Conservation (phyloP, 2,888 invertebrate genomes). For the Uropetala carovei region DNA sequence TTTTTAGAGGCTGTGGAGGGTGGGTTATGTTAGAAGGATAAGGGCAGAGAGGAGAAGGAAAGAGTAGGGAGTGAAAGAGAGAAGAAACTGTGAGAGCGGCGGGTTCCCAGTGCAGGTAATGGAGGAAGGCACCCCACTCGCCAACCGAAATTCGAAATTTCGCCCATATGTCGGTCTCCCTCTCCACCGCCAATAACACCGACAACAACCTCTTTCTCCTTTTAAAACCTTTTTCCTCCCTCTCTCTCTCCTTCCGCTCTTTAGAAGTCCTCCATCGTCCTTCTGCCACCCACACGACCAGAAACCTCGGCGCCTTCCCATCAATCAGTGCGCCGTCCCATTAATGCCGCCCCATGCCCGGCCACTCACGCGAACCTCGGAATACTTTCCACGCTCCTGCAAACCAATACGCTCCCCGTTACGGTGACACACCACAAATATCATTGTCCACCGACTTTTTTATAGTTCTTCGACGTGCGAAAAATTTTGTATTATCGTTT, state of each 20-base stretch:
- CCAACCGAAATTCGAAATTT: no score
- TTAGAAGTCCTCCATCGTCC: slow-evolving; percentile 1
- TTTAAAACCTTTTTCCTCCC: background rate
- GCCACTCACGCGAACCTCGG: slow-evolving; percentile 21
- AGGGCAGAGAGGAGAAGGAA: no score
- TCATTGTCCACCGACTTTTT: background rate
- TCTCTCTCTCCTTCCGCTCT: slow-evolving; percentile 24
- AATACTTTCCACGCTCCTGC: slow-evolving; percentile 39
- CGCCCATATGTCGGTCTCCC: no score
- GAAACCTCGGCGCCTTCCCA: slow-evolving; percentile 40
- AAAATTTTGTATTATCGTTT: no score
- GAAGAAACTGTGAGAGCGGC: no score
- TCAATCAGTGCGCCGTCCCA: slow-evolving; percentile 24
- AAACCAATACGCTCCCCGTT: background rate
- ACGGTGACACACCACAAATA: background rate
- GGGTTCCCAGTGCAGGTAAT: no score
- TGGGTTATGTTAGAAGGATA: no score
- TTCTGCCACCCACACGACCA: slow-evolving; percentile 38
- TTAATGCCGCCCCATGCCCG: slow-evolving; percentile 18
- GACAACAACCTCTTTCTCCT: no score
- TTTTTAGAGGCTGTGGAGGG: no score
- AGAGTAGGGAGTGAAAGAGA: no score
- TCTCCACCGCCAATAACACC: background rate
- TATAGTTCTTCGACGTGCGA: no score
- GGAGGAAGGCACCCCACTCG: no score